Conservation (phyloP, 1,140 invertebrate species). For the Trichonephila clavata region DNA sequence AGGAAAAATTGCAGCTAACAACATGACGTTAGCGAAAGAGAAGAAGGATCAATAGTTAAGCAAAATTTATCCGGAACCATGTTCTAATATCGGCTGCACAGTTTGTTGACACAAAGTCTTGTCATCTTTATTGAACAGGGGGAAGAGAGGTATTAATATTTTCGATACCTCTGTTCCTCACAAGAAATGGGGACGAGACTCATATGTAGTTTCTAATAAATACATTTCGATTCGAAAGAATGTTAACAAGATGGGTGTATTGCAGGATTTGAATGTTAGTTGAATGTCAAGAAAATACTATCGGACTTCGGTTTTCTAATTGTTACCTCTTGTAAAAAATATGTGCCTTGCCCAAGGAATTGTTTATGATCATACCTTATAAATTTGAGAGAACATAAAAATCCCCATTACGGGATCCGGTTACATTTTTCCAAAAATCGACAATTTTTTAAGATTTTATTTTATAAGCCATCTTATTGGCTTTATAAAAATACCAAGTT, state of each 20-base stretch:
- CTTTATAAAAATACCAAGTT: no score
- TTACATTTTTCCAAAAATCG: no score
- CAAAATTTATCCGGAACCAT: slow-evolving; percentile 30
- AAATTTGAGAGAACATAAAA: no score
- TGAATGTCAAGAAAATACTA: no score
- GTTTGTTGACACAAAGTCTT: slow-evolving; percentile 35
- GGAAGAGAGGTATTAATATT: slow-evolving; percentile 38
- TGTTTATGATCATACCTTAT: no score
- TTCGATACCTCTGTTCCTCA: neutral
- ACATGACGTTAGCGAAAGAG: neutral
- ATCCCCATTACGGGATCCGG: no score
- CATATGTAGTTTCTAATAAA: slow-evolving; percentile 8
- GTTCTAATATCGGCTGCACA: slow-evolving; percentile 29
- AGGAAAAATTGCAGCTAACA: slow-evolving; percentile 22
- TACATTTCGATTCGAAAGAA: neutral
- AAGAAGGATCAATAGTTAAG: slow-evolving; percentile 18
- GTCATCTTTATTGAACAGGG: slow-evolving; percentile 33
- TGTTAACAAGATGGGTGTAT: neutral
- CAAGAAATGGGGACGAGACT: neutral
- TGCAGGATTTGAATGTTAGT: no score
- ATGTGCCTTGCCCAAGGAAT: no score
- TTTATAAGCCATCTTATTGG: no score
- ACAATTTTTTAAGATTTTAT: no score
- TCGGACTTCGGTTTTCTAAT: no score
- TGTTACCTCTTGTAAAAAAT: no score